Base-by-base conservation (phyloP, 1,140 invertebrate species). In the Propsilocerus akamusi region DNA sequence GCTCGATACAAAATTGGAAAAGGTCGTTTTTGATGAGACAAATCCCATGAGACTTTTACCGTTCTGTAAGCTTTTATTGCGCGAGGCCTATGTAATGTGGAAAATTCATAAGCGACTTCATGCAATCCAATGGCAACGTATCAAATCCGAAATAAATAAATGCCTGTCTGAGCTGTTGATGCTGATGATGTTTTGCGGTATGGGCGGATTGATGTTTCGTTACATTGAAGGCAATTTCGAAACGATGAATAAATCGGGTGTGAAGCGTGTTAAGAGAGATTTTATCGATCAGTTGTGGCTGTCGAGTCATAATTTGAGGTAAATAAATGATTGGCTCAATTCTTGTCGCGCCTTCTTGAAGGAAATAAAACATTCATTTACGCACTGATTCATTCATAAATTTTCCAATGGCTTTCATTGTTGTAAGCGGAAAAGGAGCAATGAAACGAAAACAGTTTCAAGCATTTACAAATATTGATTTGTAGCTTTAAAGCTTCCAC, bases 181-280 rank as follows among this genome's bases (percentile, higher is more conserved):
- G 11, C 62, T 84, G 2, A 66, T 84, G 3, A 72, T 86, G 24
- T 73, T 83, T 48, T 81, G 81, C 57, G 84, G 84, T n/a, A 65
- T 84, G 11, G 85, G 84, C 6, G 84, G 78, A 1, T 68, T 87
- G 4, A 64, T 84, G 32, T 88, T 89, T 55, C 76, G 81, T 37
- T 79, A 80, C 54, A 78, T 80, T 5, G 86, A 89, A 57, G 85
- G 86, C 5, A 74, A 77, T 5, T 84, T 86, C 56, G 86, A 90
- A 59, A 75, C 80, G 28, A 84, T 83, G 51, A 90, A 87, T 64
- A 90, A 90, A 67, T 90, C 86, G 58, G 82, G 84, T 11, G 84
- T 88, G 20, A 85, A 87, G 57, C 71, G 83, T 57, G 84, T 90
- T 0, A 88, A 89, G 56, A 67, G 86, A 3, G 84, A 90, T 60